Evolutionary conservation across 1,140 invertebrate genomes (phyloP), one percentile per base, ranked within the genome.

Genomic region (Drosophila truncata): DNA sequence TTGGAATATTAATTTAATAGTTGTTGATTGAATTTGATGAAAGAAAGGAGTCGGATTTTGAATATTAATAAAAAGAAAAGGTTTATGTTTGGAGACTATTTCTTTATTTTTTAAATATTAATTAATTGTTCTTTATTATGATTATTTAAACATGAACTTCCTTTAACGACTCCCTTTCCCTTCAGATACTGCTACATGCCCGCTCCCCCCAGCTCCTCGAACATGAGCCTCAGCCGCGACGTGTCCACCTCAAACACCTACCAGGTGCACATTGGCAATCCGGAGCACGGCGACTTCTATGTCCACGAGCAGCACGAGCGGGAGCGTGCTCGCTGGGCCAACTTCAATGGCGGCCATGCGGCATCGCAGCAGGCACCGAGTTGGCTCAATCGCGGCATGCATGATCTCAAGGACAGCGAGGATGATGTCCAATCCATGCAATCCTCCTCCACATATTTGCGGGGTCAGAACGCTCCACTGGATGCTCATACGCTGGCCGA

Each of bases 391-490:
- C 87, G 92, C 0, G 88, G 91, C 9, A 50, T 90, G 29, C 86
- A 92, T 44, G 91, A 92, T 33, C 54, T 82, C 0, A 92, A 92
- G 72, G 91, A 93, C 42, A 93, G 91, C 70, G 92, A 92, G 69
- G 92, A 93, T 23, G 92, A 93, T 71, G 71, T 80, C 1, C 78
- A 91, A 13, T 94, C 93, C 0, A 86, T 93, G 67, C 92, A 92
- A 6, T 93, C 87, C n/a, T 81, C 77, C 7, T 94, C 94, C 39
- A 94, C 93, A 25, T 95, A 94, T 80, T 84, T 96, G 20, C 90
- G 95, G 42, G 96, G 96, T 9, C 95, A 96, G 80, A 96, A 96
- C 85, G 94, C 94, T 10, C 95, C 94, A 3, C 78, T 95, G 3
- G 95, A 96, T 69, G 93, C 95, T 0, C 93, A 94, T 4, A 94